Evolutionary conservation across 2,797 vertebrate genomes (phyloP), one percentile per base, ranked within the genome.

Genomic region (Hyperoplus immaculatus): DNA sequence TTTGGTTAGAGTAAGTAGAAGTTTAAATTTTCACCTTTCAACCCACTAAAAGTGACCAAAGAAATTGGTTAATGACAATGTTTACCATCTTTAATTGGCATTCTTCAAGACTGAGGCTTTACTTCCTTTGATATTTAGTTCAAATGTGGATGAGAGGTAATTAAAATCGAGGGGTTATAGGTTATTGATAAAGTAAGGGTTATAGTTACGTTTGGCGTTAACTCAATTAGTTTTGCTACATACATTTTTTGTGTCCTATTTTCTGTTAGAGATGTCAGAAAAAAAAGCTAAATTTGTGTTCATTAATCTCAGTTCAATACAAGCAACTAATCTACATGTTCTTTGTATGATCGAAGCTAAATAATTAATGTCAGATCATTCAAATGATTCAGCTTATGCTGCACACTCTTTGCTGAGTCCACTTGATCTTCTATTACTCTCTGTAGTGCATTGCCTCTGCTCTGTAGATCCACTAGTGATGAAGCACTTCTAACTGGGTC

Each of bases 401-500:
- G 21, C 45, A 70, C 9, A 15, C 15, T 71, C 7, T 50, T 41
- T 53, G 8, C 15, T 13, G 4, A 39, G 1, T 68, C 10, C 12
- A 6, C 18, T 45, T 42, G 4, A 46, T 70, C 29, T 71, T 21
- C 55, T 14, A 38, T 8, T 36, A 51, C 6, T 61, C 36, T 53
- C 56, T 45, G 42, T 68, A 11, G 51, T 74, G 45, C 75, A 57
- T 67, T 41, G 18, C 59, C 83, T 77, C 41, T 73, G 46, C 58
- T 82, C 72, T 81, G 68, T 72, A 59, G 66, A 84, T 84, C 81
- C 82, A 84, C 76, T n/a, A 81, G 87, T 92, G 92, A 91, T 93
- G 87, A 91, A 89, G 90, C 87, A 89, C 87, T 89, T 91, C 86
- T 92, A 93, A 87, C 64, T 93, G 91, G 93, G 93, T 94, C 92